A percentile compares a stretch with the other conserved stretches of the same genome.
These are phyloP conservation scores for Odontamblyopus rebecca DNA, from an alignment of 2,797 vertebrate genomes.

Conservation along the genomic window DNA sequence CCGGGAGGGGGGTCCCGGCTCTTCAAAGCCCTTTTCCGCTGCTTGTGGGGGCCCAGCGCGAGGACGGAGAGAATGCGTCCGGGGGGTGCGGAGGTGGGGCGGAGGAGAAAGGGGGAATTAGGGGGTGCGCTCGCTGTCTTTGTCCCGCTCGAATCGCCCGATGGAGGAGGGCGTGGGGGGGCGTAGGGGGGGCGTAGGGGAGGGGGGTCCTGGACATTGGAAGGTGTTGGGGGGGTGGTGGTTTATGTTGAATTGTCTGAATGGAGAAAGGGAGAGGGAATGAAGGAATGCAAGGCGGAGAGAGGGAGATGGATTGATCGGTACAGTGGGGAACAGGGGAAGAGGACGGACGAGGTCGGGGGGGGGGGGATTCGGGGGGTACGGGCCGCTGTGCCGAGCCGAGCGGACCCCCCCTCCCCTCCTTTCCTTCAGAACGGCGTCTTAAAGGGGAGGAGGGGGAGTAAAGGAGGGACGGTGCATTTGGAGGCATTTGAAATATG, in stretches of 20 bases:
- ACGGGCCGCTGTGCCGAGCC: constrained; percentile 34
- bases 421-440: constrained; percentile 31
- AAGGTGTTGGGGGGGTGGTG: not conserved
- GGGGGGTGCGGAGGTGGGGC: constrained; percentile 65
- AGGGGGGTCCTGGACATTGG: constrained; percentile 71
- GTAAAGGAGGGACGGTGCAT: constrained; percentile 16
- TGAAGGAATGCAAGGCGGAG: constrained; percentile 69
- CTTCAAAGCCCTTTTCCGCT: constrained; percentile 74
- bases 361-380: constrained; percentile 21
- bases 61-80: constrained; percentile 67
- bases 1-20: constrained; percentile 57
- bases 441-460: constrained; percentile 73
- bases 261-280: constrained; percentile 37
- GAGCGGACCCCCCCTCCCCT: not conserved
- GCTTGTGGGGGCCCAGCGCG: constrained; percentile 60
- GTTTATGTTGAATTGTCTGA: not conserved
- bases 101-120: constrained; percentile 75
- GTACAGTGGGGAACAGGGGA: constrained; percentile 57
- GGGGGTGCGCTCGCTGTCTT: constrained; percentile 82
- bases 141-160: constrained; percentile 71
- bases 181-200: constrained; percentile 76
- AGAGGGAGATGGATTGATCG: constrained; percentile 67
- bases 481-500: constrained; percentile 58
- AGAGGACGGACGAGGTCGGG: not conserved
- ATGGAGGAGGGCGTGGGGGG: constrained; percentile 47